Evolutionary conservation across 2,888 invertebrate species (phyloP), one percentile per base, ranked within the genome.

Genomic region (Leptinotarsa rubiginosa): DNA sequence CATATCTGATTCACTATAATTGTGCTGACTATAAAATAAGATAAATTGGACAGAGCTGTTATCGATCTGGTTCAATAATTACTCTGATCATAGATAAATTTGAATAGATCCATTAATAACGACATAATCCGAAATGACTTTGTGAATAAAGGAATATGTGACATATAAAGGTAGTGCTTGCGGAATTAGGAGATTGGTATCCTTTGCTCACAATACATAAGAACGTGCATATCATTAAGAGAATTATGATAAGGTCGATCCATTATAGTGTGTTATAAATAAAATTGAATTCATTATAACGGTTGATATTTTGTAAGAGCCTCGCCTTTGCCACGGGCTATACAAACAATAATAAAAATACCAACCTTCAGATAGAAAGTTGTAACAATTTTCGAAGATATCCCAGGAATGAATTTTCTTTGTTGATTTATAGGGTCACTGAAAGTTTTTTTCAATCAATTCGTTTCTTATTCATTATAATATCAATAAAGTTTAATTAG

Each of bases 231-330:
- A 41, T 62, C 62, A 62, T 62, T 31, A n/a, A n/a, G 41, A 62
- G n/a, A 62, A 31, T n/a, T 62, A n/a, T 62, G 62, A 62, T 62
- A 62, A 62, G 41, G 41, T 62, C 62, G 62, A 41, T 16, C 41
- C 12, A 25, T 41, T 31, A 16, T 41, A n/a, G 41, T n/a, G n/a
- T 41, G n/a, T 62, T 62, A 62, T 62, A 62, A 62, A 62, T 62
- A 31, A 62, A 62, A n/a, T 3, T n/a, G 16, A 62, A 62, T 62
- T 16, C 41, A 62, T 62, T 62, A 62, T 41, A 62, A 62, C 62
- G 62, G 62, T 59, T 59, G 0, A 5, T 41, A 62, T 62, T 62
- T 62, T n/a, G 31, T 62, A 62, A 62, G n/a, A 62, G 20, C 62
- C 62, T 15, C 62, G 41, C 62, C 62, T 62, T 15, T 31, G 16